Evolutionary conservation across 2,113 vertebrate species (phyloP), one percentile per base, ranked within the genome.

Genomic region (Hyla sarda): DNA sequence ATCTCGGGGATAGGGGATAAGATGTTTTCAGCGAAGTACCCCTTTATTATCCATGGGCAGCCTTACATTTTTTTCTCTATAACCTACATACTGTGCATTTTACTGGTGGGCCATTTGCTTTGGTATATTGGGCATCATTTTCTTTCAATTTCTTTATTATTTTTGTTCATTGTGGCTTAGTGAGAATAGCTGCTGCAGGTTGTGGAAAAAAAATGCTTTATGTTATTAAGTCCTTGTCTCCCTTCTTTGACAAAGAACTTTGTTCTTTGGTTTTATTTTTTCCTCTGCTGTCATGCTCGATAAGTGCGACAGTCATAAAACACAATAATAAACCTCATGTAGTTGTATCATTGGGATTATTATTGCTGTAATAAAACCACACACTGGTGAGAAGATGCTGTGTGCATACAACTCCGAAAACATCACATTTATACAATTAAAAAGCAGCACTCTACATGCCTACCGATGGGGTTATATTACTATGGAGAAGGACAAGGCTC

Each of bases 271-370:
- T 45, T 80, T 80, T 80, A 62, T 80, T 80, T 80, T 56, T 80
- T 80, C 54, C 34, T 80, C 21, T 45, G 54, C 77, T 80, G 77
- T 80, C 77, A 80, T 80, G 77, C 77, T 80, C 77, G 54, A 80
- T 80, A 80, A 80, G 21, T 60, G 77, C 77, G 54, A 32, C 77
- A 41, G 77, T 28, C 77, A 80, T 62, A 80, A 80, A 80, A 80
- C 77, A 80, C 77, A 60, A 80, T 60, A 80, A 80, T 80, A 80
- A 80, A 80, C 77, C 77, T 80, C 77, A 62, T 80, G 77, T 80
- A 80, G 77, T 80, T 62, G 56, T 80, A 80, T 80, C 54, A 80
- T 80, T 80, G 50, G 54, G 77, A 60, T 80, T 80, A 80, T 80
- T 80, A 80, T 80, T 25, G 37, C 54, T 45, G 77, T 80, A 80